These are phyloP conservation scores for Dryococelus australis DNA, from an alignment of 2,888 invertebrate genomes.

Conservation along the genomic window DNA sequence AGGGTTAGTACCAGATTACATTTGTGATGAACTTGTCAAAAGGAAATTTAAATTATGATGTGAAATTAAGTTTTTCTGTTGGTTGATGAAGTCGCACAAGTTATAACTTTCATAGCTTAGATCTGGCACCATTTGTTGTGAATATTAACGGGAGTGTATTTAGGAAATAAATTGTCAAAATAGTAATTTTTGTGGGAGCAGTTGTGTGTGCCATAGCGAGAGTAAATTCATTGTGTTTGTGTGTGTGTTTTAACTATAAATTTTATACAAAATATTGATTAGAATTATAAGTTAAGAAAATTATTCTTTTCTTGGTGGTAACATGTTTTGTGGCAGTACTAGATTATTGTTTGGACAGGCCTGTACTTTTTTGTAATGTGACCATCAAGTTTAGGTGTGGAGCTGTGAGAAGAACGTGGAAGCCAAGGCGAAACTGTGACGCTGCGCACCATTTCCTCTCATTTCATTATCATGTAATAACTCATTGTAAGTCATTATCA, in stretches of 20 bases:
- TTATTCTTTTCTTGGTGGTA: no score
- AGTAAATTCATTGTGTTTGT: background rate
- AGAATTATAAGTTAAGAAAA: no score
- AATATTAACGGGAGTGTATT: no score
- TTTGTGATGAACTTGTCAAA: background rate
- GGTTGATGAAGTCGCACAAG: background rate
- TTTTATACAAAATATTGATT: background rate
- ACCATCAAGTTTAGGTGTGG: background rate
- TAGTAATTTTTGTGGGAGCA: background rate
- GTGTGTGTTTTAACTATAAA: background rate
- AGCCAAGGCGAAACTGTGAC: background rate
- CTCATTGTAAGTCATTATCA: constrained; percentile 38
- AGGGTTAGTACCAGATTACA: background rate
- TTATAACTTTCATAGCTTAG: background rate
- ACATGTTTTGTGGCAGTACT: background rate
- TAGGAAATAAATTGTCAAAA: no score
- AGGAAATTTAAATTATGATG: background rate
- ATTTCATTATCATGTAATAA: background rate
- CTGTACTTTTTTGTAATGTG: background rate
- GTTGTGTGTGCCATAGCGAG: background rate
- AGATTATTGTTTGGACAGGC: background rate
- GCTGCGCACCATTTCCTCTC: background rate
- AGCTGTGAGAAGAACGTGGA: background rate
- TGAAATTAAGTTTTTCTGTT: background rate
- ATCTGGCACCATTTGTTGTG: no score